phyloP scores from a whole-genome alignment of 1,140 invertebrate species.

The Sycophila sp. region DNA sequence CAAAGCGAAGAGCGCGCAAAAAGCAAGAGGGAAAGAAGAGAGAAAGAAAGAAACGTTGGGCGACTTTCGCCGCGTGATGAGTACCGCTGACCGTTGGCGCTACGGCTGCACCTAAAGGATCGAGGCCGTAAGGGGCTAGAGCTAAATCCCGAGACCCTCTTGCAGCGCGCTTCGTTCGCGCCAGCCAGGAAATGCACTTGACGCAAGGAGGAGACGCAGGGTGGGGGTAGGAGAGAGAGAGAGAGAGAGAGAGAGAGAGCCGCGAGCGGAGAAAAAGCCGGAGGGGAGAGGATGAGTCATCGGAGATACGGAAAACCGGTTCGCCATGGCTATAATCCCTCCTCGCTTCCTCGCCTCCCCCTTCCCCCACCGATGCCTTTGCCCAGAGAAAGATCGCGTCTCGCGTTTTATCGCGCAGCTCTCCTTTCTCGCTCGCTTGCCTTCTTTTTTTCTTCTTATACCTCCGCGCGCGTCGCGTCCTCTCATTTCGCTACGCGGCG shows the following conservation, averaged over 20 bases:
- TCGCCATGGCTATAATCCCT: constrained; percentile 46
- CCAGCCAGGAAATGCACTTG: constrained; percentile 66
- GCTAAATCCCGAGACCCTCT: too few species aligned
- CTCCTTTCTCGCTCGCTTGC: constrained; percentile 7
- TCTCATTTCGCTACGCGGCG: background rate
- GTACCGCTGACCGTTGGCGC: constrained; percentile 32
- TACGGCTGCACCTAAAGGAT: constrained; percentile 28
- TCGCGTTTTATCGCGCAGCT: constrained; percentile 18
- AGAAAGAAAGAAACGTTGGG: too few species aligned
- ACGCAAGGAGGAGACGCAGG: constrained; percentile 47
- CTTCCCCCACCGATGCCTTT: background rate
- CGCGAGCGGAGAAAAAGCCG: background rate
- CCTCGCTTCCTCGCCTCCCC: constrained; percentile 21
- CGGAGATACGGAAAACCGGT: constrained; percentile 65
- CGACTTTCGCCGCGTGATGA: constrained; percentile 33
- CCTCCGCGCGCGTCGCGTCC: background rate
- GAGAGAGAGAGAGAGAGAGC: background rate
- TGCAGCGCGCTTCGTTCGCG: too few species aligned
- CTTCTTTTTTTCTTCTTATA: background rate
- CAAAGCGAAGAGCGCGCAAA: too few species aligned
- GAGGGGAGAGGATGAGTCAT: constrained; percentile 58
- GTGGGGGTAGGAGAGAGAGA: constrained; percentile 1
- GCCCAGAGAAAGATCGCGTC: constrained; percentile 9
- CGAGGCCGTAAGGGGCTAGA: background rate
- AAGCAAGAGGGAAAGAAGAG: constrained; percentile 37